A percentile compares a stretch with the other conserved stretches of the same genome.
Evolutionary conservation across 2,797 vertebrate species (phyloP).

Genomic region (Netta rufina): DNA sequence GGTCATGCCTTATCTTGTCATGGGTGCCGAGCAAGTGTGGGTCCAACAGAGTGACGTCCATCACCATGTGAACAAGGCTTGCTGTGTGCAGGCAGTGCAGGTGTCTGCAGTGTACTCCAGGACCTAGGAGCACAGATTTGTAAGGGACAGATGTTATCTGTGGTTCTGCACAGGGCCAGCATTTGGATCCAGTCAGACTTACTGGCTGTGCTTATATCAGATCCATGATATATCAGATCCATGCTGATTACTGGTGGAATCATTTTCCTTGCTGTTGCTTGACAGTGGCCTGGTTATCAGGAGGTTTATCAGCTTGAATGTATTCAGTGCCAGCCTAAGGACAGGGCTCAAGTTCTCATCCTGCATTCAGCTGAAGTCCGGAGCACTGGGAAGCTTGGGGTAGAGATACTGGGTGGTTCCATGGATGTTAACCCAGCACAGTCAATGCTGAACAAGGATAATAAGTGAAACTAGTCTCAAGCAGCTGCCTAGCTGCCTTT

Average conservation of each 20-base stretch:
- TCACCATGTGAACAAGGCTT: neutral
- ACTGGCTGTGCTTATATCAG: neutral
- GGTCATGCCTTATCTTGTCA: neutral
- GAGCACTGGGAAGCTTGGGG: neutral
- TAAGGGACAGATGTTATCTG: fast-evolving
- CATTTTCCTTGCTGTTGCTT: neutral
- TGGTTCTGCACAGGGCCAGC: neutral
- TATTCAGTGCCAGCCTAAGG: neutral
- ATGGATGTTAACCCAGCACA: neutral
- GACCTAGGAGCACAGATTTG: neutral
- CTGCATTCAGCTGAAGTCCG: neutral
- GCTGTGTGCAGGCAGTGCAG: neutral
- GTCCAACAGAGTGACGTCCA: neutral
- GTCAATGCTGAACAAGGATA: neutral
- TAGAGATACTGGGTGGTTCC: neutral
- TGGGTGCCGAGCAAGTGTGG: neutral
- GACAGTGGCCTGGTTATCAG: neutral
- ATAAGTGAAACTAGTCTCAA: neutral
- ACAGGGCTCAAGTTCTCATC: neutral
- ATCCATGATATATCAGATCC: neutral
- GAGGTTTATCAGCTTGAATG: neutral
- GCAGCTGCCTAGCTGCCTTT: neutral
- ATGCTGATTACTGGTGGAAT: neutral
- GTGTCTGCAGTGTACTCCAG: neutral
- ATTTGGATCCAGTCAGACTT: fast-evolving